Percentiles rank a stretch among this genome's conserved stretches.
Evolutionary conservation across 2,113 vertebrate genomes (phyloP).

Genomic region (Daphoenositta chrysoptera): DNA sequence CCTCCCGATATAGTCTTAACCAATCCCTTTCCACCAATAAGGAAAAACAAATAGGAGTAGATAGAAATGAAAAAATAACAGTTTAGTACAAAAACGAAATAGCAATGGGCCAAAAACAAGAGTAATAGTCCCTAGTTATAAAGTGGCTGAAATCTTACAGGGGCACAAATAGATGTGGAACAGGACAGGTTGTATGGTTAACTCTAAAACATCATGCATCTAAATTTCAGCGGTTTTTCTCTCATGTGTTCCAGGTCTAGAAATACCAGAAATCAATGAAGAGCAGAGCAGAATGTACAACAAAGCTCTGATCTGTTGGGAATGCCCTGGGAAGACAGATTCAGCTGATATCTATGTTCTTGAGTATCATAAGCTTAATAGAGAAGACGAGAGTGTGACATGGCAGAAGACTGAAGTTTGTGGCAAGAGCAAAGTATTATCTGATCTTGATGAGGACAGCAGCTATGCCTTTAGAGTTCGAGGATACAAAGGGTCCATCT

Average conservation of each 20-base stretch:
- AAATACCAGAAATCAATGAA: slow-evolving; percentile 88
- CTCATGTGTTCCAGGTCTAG: slow-evolving; percentile 74
- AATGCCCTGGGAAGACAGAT: slow-evolving; percentile 77
- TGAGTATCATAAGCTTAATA: slow-evolving; percentile 82
- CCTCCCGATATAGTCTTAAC: background rate
- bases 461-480: slow-evolving; percentile 86
- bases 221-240: background rate
- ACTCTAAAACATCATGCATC: background rate
- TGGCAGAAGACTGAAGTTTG: slow-evolving; percentile 82
- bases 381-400: slow-evolving; percentile 69
- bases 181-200: background rate
- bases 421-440: slow-evolving; percentile 78
- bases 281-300: slow-evolving; percentile 86
- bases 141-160: background rate
- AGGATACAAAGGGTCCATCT: slow-evolving; percentile 82
- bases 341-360: slow-evolving; percentile 85
- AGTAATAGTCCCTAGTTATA: background rate
- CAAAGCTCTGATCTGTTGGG: slow-evolving; percentile 86
- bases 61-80: background rate
- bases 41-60: background rate
- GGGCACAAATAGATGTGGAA: background rate
- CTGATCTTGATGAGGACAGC: slow-evolving; percentile 79
- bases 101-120: background rate
- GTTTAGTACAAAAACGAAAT: background rate
- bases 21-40: background rate